Evolutionary conservation across 2,797 vertebrate genomes (phyloP).

Genomic region (Scyliorhinus canicula): DNA sequence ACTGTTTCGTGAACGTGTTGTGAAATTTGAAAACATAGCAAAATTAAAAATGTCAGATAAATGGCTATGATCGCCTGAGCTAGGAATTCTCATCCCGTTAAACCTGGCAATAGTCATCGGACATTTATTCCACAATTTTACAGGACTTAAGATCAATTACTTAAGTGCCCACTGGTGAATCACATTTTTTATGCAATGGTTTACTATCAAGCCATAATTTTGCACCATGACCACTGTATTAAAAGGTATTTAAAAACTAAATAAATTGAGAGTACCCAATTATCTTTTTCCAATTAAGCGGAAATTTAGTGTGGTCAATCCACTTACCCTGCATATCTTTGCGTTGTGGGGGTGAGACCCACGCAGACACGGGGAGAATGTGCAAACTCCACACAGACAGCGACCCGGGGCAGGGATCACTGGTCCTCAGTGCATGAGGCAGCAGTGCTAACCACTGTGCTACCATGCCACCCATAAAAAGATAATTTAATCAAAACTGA

Average conservation of each 20-base stretch:
- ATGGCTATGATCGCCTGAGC: background rate
- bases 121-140: background rate
- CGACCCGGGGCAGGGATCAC: too few species aligned
- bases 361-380: too few species aligned
- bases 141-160: background rate
- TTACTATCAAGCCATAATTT: background rate
- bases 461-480: too few species aligned
- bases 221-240: background rate
- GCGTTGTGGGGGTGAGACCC: too few species aligned
- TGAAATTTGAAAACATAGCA: background rate
- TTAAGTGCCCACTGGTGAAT: background rate
- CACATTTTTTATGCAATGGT: background rate
- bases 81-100: background rate
- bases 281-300: too few species aligned
- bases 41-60: background rate
- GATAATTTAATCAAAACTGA: background rate
- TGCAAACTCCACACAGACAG: too few species aligned
- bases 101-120: background rate
- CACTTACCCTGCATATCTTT: too few species aligned
- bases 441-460: too few species aligned
- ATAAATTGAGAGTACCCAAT: too few species aligned
- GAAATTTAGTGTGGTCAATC: too few species aligned
- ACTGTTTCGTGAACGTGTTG: background rate
- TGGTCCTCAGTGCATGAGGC: too few species aligned
- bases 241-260: too few species aligned